A percentile compares a stretch with the other conserved stretches of the same genome.
These are phyloP conservation scores for Drosophila lowei DNA, from an alignment of 1,140 invertebrate species.

Conservation along the genomic window DNA sequence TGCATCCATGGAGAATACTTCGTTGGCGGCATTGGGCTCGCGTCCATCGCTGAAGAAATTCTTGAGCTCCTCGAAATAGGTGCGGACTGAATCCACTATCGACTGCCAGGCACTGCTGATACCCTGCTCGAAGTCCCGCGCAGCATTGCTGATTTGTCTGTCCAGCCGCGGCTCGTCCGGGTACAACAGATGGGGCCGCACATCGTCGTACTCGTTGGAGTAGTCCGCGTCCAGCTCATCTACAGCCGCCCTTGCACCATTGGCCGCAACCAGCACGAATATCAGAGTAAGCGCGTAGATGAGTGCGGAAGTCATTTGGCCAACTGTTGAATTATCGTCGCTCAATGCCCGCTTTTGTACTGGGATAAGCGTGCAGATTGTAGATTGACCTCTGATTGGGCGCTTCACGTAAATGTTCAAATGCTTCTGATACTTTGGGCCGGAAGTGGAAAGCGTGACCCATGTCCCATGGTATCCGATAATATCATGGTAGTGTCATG, in stretches of 20 bases:
- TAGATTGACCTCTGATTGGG: neutral
- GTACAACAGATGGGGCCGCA: conserved; percentile 57
- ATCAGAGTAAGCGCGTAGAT: neutral
- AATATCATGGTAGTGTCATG: too few relatives aligned
- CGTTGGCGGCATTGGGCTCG: conserved; percentile 14
- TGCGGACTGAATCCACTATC: conserved; percentile 57
- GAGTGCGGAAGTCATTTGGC: conserved; percentile 39
- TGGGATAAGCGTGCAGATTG: neutral
- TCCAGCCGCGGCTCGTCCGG: conserved; percentile 62
- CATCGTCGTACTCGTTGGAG: conserved; percentile 69
- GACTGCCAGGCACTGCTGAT: conserved; percentile 61
- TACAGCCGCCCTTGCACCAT: neutral
- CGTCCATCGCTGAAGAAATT: conserved; percentile 33
- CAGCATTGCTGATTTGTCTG: conserved; percentile 41
- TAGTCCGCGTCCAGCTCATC: conserved; percentile 49
- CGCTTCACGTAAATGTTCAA: conserved; percentile 14
- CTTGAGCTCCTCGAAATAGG: conserved; percentile 54
- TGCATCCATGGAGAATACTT: conserved; percentile 4
- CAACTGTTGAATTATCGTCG: conserved; percentile 32
- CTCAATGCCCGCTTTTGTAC: conserved; percentile 50
- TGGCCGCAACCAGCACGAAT: conserved; percentile 1
- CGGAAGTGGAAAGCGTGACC: too few relatives aligned
- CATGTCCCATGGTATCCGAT: too few relatives aligned
- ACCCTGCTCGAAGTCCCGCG: conserved; percentile 45
- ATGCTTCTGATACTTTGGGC: conserved; percentile 6